Evolutionary conservation across 2,888 invertebrate species (phyloP), one percentile per base, ranked within the genome.

Genomic region (Drosophila neotestacea): DNA sequence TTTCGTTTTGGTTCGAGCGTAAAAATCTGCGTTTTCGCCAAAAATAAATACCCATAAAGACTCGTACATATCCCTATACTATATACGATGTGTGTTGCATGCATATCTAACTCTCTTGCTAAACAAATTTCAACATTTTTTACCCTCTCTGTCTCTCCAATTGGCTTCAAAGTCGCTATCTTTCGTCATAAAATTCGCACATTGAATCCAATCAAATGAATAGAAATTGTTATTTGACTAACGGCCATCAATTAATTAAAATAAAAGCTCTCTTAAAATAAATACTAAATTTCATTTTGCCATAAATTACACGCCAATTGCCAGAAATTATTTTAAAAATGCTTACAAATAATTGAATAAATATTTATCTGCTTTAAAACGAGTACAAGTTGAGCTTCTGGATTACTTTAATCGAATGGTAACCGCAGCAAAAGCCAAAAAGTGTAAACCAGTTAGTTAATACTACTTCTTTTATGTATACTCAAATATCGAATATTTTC

Each of bases 31-130:
- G 67, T 71, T 79, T 66, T 67, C 46, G 41, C 56, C 32, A 52
- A 64, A 80, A 79, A 82, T 80, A 85, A 70, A 83, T 72, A 73
- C 68, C 71, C 66, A 79, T 71, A 76, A 71, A 51, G 61, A 39
- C 32, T 38, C 30, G 41, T 13, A 62, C 48, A 56, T 46, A 41
- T 52, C 28, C 27, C 39, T n/a, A 22, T 16, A 16, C 32, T 30
- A 9, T 48, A 28, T 30, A 30, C 27, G 34, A 0, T 60, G 28
- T 48, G 1, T 39, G 27, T 44, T 22, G 41, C 32, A 41, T 60
- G 44, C 55, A 60, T 59, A 48, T 65, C 52, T 63, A 59, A 47
- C 67, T 60, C 42, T 13, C 58, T 13, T 4, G 46, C 59, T 68
- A 77, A 77, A 75, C 68, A 77, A 77, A 72, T 77, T 77, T 74